These are phyloP conservation scores for Athalia circularis DNA, from an alignment of 2,888 invertebrate species.

Conservation along the genomic window DNA sequence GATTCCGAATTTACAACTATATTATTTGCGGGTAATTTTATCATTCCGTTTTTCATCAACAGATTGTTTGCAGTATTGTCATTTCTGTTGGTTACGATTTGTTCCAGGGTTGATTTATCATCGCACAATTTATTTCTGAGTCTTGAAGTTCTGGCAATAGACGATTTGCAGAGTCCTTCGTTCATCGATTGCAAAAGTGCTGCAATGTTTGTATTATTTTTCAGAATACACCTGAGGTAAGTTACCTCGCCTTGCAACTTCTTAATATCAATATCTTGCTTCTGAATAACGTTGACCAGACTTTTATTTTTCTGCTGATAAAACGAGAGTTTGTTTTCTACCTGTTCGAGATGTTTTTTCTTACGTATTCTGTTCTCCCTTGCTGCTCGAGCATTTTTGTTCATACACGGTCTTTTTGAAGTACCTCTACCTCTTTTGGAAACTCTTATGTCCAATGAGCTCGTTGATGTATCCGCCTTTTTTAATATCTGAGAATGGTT, in stretches of 20 bases:
- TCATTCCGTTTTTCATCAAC: not conserved
- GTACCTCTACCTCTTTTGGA: constrained; percentile 59
- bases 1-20: constrained; percentile 7
- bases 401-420: constrained; percentile 72
- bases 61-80: not conserved
- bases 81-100: not conserved
- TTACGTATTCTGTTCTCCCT: constrained; percentile 79
- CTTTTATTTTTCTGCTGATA: constrained; percentile 75
- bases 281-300: constrained; percentile 74
- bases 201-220: constrained; percentile 76
- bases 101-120: constrained; percentile 15
- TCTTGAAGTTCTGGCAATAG: not conserved
- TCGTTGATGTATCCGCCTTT: constrained; percentile 27
- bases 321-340: constrained; percentile 75
- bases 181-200: constrained; percentile 75
- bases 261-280: constrained; percentile 74
- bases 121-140: not conserved
- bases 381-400: constrained; percentile 79
- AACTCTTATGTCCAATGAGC: constrained; percentile 50
- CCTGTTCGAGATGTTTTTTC: constrained; percentile 77
- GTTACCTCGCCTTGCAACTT: constrained; percentile 76
- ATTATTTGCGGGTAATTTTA: constrained; percentile 2
- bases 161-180: constrained; percentile 55
- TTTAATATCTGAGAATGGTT: constrained; percentile 13
- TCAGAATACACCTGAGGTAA: constrained; percentile 77